Evolutionary conservation across 2,888 invertebrate species (phyloP).

Genomic region (Melipona beecheii): DNA sequence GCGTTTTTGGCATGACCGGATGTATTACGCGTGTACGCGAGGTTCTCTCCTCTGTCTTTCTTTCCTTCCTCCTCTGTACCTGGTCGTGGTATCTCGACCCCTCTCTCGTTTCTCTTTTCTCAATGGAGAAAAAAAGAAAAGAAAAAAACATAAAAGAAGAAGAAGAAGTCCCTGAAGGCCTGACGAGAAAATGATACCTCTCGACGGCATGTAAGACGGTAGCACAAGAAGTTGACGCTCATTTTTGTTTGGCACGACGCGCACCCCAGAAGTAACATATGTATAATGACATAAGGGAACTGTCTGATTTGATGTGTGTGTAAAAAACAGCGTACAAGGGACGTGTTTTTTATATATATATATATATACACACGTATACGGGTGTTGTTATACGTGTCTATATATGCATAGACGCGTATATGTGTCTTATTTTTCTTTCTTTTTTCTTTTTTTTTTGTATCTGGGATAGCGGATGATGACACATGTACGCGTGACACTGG

Average conservation of each 20-base stretch:
- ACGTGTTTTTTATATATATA: slow-evolving; percentile 41
- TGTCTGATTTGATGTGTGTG: slow-evolving; percentile 59
- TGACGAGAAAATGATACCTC: slow-evolving; percentile 66
- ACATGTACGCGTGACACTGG: slow-evolving; percentile 59
- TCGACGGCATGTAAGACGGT: slow-evolving; percentile 75
- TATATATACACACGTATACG: slow-evolving; percentile 41
- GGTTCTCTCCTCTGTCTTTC: slow-evolving; percentile 26
- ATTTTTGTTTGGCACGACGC: slow-evolving; percentile 90
- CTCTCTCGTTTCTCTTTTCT: slow-evolving; percentile 43
- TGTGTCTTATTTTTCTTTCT: slow-evolving; percentile 21
- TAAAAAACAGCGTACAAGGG: slow-evolving; percentile 35
- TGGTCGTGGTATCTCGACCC: slow-evolving; percentile 43
- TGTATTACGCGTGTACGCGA: slow-evolving; percentile 45
- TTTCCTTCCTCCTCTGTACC: slow-evolving; percentile 71
- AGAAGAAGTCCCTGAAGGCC: slow-evolving; percentile 60
- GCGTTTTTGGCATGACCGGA: slow-evolving; percentile 55
- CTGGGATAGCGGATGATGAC: slow-evolving; percentile 46
- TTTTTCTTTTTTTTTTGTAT: background rate
- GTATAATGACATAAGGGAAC: slow-evolving; percentile 56
- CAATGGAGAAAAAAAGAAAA: slow-evolving; percentile 53
- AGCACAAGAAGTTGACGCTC: slow-evolving; percentile 94
- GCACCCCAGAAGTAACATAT: slow-evolving; percentile 68
- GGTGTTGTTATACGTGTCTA: slow-evolving; percentile 46
- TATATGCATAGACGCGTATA: slow-evolving; percentile 45
- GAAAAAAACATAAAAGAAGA: too few species aligned